Percentiles rank a stretch among this genome's conserved stretches.
These are phyloP conservation scores for Tarsius wallacei DNA, from an alignment of 2,797 vertebrate genomes.

Conservation along the genomic window DNA sequence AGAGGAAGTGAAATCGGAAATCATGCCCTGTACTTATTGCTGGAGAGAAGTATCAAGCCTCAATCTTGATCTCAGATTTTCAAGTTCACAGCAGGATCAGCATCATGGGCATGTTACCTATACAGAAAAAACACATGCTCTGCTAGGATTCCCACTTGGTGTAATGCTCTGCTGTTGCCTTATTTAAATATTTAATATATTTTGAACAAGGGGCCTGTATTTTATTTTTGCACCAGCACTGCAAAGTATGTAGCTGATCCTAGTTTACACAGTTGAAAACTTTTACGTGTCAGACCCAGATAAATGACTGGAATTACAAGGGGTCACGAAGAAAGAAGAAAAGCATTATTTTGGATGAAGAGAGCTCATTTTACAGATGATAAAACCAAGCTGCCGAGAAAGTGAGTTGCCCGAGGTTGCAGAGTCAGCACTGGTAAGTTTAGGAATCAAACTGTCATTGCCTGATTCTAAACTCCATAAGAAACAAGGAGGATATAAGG, in stretches of 20 bases:
- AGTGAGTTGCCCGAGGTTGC: neutral
- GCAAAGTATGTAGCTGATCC: neutral
- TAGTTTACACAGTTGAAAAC: neutral
- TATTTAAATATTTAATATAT: neutral
- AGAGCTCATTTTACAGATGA: neutral
- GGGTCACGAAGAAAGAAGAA: neutral
- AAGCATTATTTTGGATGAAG: neutral
- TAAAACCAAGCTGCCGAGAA: neutral
- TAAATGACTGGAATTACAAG: neutral
- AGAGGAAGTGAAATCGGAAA: conserved; percentile 6
- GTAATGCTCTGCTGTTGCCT: neutral
- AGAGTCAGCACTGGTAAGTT: neutral
- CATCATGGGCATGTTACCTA: neutral
- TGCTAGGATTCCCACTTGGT: neutral
- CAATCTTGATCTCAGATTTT: neutral
- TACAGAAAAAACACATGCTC: neutral
- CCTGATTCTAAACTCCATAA: neutral
- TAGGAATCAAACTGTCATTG: neutral
- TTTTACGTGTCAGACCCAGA: neutral
- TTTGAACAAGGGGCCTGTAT: neutral
- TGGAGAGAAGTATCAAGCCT: neutral
- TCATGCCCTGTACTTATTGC: neutral
- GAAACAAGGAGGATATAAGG: neutral
- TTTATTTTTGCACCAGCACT: neutral
- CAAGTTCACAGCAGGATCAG: neutral